phyloP scores from a whole-genome alignment of 2,113 vertebrate species.

The Myrmecophaga tridactyla region DNA sequence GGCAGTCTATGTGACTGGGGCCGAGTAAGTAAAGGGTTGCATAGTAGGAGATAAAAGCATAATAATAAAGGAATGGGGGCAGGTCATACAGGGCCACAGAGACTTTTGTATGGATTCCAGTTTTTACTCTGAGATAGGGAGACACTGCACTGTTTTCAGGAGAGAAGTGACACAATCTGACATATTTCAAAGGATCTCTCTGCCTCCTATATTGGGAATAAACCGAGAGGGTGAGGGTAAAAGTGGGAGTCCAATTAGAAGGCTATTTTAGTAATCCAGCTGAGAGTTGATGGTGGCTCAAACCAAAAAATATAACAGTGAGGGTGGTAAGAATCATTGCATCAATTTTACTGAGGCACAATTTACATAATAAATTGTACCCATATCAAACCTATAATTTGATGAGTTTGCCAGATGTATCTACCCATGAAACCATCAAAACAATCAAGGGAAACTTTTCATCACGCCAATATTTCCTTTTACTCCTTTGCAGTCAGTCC shows the following conservation, averaged over 20 bases:
- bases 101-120: background rate
- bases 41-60: background rate
- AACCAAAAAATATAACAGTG: background rate
- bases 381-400: background rate
- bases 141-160: background rate
- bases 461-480: background rate
- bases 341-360: background rate
- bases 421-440: background rate
- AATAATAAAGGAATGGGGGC: background rate
- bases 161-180: background rate
- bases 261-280: background rate
- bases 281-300: background rate
- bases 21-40: background rate
- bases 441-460: background rate
- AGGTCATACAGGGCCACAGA: rapidly evolving
- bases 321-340: background rate
- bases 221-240: background rate
- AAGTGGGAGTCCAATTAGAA: background rate
- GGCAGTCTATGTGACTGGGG: background rate
- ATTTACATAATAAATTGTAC: background rate
- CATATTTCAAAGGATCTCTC: background rate
- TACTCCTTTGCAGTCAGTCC: background rate
- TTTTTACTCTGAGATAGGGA: background rate
- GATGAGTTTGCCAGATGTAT: background rate
- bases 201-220: background rate